Base-by-base conservation (phyloP, 2,113 vertebrate genomes). In the Pelecanoides urinatrix region DNA sequence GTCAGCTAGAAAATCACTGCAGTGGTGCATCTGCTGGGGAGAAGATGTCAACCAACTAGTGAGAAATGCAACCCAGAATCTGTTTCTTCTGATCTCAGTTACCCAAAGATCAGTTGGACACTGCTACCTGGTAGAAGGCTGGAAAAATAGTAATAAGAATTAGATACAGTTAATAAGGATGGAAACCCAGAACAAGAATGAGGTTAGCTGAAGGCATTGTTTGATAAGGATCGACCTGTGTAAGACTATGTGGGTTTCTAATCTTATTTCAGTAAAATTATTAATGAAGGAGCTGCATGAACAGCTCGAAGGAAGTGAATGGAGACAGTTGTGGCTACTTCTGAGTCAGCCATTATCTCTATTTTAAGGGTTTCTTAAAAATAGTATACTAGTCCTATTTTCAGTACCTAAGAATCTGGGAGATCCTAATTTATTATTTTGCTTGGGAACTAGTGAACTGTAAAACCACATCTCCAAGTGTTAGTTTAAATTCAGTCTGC, bases 261-360 rank as follows among this genome's bases (percentile, higher is more conserved):
- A 22, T 85, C 22, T 53, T 47, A 27, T n/a, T 92, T 59, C 27
- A 75, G 32, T 82, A 10, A 23, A 59, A 55, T 76, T 72, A 27
- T 47, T 89, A 63, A 71, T 13, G 66, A 76, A 49, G 58, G 30
- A 79, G 26, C 78, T 79, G 36, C 1, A 0, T 61, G 55, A 91
- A 36, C 42, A 83, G 50, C 90, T 90, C 0, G 0, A 36, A 84
- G 76, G 80, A 89, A 82, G n/a, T 27, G 3, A 85, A 25, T 38
- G 16, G 63, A 92, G 82, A 61, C 85, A 68, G n/a, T 56, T 73
- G 55, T 79, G 67, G 81, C 85, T 94, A 23, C 40, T 85, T 73
- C 67, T n/a, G 81, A 77, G 45, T 52, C 77, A 91, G 56, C 56
- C 18, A 8, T 61, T n/a, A 14, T 40, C 26, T 93, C 68, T 87